Evolutionary conservation across 2,113 vertebrate genomes (phyloP), one percentile per base, ranked within the genome.

Genomic region (Rhineura floridana): DNA sequence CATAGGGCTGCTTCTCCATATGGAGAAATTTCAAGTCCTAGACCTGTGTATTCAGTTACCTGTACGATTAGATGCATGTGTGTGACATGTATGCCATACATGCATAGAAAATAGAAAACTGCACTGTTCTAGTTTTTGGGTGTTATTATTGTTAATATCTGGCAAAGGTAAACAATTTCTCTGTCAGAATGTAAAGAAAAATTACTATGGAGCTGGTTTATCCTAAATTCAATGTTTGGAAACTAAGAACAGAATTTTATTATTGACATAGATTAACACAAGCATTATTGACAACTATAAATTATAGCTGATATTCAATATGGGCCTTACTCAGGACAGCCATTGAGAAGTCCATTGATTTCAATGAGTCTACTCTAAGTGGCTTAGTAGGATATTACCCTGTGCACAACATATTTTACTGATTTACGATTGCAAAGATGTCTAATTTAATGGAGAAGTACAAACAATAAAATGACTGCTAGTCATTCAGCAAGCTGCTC

Each of bases 131-230:
- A 59, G 19, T 30, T 23, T 83, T 83, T 67, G 81, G 19, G 91
- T 86, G 93, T 81, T 42, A 1, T n/a, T 88, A 12, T 19, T 48
- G 52, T 6, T 91, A 44, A 44, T 55, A n/a, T 36, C 90, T 92
- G 93, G 93, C 78, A 95, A 88, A 89, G 78, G 90, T 44, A 73
- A 91, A 88, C 17, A 81, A 65, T 84, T 79, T 88, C 19, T 94
- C 88, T 94, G 82, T 93, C 83, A 85, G 83, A 92, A 83, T 82
- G 92, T 87, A 19, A n/a, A 80, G 67, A 73, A 83, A 75, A 87
- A 84, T 90, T 95, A 93, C 81, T 70, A 69, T 93, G 91, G 52
- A 95, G 79, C 94, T 96, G 94, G 95, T 96, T 93, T 90, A 81
- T 85, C 87, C 87, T 92, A 89, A 94, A 90, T 94, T 92, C 90